These are phyloP conservation scores for Oophaga sylvatica DNA, from an alignment of 2,797 vertebrate genomes.

Conservation along the genomic window DNA sequence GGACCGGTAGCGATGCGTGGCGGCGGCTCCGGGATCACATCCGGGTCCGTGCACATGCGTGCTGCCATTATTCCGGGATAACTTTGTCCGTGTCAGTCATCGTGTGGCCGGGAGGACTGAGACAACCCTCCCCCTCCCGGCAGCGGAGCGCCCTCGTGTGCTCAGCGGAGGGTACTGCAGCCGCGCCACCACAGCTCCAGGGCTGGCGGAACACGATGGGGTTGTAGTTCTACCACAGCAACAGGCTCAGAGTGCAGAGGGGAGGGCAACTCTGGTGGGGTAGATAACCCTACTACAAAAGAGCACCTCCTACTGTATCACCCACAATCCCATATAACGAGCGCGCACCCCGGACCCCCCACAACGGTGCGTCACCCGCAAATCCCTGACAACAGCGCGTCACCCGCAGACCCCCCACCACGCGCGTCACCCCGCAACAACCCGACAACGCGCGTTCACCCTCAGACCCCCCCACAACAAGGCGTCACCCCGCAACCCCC, in stretches of 20 bases:
- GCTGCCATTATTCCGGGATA: constrained; percentile 90
- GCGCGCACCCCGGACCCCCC: neutral
- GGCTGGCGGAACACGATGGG: neutral
- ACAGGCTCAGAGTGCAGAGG: neutral
- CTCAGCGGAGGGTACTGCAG: neutral
- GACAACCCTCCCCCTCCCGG: neutral
- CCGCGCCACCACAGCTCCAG: neutral
- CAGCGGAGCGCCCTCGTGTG: constrained; percentile 36
- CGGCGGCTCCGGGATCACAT: constrained; percentile 74
- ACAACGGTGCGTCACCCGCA: too few relatives aligned
- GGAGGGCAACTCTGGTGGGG: neutral
- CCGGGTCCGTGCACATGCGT: constrained; percentile 91
- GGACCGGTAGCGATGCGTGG: constrained; percentile 33
- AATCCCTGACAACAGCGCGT: too few relatives aligned
- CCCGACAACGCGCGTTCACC: neutral
- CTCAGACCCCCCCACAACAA: neutral
- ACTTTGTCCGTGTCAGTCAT: constrained; percentile 83
- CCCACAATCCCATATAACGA: neutral
- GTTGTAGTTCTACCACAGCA: neutral
- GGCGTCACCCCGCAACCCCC: neutral
- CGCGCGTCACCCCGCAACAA: neutral
- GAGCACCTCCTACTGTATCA: neutral
- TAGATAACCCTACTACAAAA: neutral
- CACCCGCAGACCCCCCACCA: too few relatives aligned
- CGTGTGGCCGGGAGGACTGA: constrained; percentile 46